Conservation (phyloP, 2,888 invertebrate species). For the Ophion slaviceki region DNA sequence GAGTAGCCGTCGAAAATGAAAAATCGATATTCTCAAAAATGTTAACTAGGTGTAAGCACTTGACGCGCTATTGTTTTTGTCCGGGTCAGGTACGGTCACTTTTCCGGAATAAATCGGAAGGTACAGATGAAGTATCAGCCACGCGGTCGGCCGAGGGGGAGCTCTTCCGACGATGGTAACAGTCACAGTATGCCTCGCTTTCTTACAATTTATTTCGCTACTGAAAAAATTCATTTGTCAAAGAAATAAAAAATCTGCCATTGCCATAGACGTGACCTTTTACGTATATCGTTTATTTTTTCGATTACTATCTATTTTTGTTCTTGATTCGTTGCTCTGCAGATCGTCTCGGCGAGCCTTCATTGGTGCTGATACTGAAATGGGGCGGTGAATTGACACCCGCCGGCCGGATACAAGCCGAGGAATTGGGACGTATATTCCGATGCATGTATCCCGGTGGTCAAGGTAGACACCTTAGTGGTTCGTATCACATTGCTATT, state of each 20-base stretch:
- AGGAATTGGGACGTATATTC: conserved; percentile 98
- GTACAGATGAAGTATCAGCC: conserved; percentile 99
- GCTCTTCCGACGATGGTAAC: conserved; percentile 97
- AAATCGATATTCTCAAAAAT: too few species aligned
- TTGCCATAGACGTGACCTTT: too few species aligned
- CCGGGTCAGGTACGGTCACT: conserved; percentile 95
- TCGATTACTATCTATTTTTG: neutral
- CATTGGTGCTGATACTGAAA: conserved; percentile 97
- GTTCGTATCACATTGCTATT: conserved; percentile 85
- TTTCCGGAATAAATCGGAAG: conserved; percentile 99
- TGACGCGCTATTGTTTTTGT: neutral
- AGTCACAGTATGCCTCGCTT: conserved; percentile 79
- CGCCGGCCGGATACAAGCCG: conserved; percentile 98
- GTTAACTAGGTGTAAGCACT: too few species aligned
- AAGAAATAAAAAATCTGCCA: neutral
- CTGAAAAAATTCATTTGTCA: neutral
- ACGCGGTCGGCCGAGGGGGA: conserved; percentile 94
- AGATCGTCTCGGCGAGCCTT: conserved; percentile 95
- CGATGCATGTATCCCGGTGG: conserved; percentile 99
- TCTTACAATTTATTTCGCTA: neutral
- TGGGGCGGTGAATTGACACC: conserved; percentile 99
- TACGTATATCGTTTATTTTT: too few species aligned
- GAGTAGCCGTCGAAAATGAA: too few species aligned
- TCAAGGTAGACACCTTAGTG: conserved; percentile 93
- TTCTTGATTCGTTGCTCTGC: neutral